Evolutionary conservation across 1,140 invertebrate species (phyloP), one percentile per base, ranked within the genome.

Genomic region (Trichonephila clavata): DNA sequence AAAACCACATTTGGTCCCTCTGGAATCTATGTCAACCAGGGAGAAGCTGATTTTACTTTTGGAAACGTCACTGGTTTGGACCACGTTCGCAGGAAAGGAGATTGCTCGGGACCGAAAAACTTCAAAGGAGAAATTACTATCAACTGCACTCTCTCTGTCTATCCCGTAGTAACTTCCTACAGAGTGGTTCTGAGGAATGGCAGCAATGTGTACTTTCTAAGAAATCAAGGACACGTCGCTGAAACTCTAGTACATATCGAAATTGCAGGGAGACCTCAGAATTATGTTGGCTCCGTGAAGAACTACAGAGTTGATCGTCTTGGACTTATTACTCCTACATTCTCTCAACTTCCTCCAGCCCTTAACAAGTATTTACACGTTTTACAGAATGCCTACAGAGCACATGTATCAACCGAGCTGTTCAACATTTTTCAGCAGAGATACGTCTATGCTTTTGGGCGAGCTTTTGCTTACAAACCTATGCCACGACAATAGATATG

Each of bases 401-500:
- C 63, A 32, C 20, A 87, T n/a, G 84, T 93, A 43, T 60, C 84
- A 18, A 20, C 63, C 14, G 4, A 93, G n/a, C 24, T 93, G 43
- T 88, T 77, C 20, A 87, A 87, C 39, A 16, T 93, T 6, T 21
- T 93, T 2, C 65, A 93, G 16, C 83, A 80, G 8, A 77, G 57
- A n/a, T 93, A 77, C 21, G 83, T 50, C n/a, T 61, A 77, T 80
- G 92, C 92, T 63, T 18, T 93, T 6, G 50, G 20, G 20, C 65
- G 84, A 24, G 92, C 92, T 16, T n/a, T 87, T 10, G 63, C 92
- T 39, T 4, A 57, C 59, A 93, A 63, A 20, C 92, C 92, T n/a
- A 93, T 93, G 92, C 92, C 92, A 87, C 83, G 92, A 61, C 84
- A 93, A 87, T 93, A 65, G 83, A 39, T 77, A 16, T 32, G 6